Percentiles rank a stretch among this genome's conserved stretches.
Conservation (phyloP, 1,140 invertebrate species). For the Cyphomyrmex costatus region DNA sequence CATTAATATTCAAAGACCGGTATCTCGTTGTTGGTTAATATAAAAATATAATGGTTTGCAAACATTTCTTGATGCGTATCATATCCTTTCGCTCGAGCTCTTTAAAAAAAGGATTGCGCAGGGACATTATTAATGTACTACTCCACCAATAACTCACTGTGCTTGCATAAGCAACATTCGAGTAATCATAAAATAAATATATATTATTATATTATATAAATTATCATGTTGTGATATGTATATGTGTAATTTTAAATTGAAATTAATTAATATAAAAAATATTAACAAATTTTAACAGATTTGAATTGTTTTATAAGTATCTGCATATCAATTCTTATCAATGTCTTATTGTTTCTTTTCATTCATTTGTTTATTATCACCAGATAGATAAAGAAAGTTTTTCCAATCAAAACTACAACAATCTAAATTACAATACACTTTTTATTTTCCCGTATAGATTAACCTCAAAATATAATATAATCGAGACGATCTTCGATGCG, state of each 20-base stretch:
- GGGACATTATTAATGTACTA: not conserved
- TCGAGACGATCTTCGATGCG: constrained; percentile 32
- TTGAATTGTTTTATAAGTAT: not conserved
- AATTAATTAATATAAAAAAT: not conserved
- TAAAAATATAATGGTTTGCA: constrained; percentile 15
- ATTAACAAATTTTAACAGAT: not conserved
- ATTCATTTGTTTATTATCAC: not conserved
- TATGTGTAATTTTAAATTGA: not conserved
- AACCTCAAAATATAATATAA: constrained; percentile 52
- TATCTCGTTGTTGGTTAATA: constrained; percentile 6
- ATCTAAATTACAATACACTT: constrained; percentile 33
- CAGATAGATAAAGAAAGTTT: not conserved
- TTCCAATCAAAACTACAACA: not conserved
- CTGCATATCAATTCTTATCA: not conserved
- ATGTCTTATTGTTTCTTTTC: not conserved
- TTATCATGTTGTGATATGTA: not conserved
- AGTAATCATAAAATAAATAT: not conserved
- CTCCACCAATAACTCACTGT: constrained; percentile 2
- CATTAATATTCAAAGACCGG: not conserved
- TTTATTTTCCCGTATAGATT: not conserved
- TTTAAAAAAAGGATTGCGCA: constrained; percentile 12
- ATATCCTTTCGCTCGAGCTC: not conserved
- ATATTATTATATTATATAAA: not conserved
- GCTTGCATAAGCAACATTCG: not conserved
- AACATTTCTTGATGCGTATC: not conserved